Percentiles rank a stretch among this genome's conserved stretches.
phyloP scores from a whole-genome alignment of 2,113 vertebrate species.

The Rattus norvegicus region GRCr8 NC_086032.1:92821501-92822000 shows the following conservation, averaged over 20 bases:
- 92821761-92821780: background rate
- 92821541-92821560: background rate
- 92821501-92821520: background rate
- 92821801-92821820: background rate
- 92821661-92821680: background rate
- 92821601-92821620: background rate
- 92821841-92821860: background rate
- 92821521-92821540: background rate
- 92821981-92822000: background rate
- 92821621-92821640: background rate
- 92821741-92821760: background rate
- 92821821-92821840: background rate
- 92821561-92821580: background rate
- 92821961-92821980: background rate
- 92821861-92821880: background rate
- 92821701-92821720: background rate
- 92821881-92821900: background rate
- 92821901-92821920: background rate
- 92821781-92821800: background rate
- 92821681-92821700: background rate
- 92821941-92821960: background rate
- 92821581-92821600: rapidly evolving
- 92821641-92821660: background rate
- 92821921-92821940: background rate
- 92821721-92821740: background rate